A percentile compares a stretch with the other conserved stretches of the same genome.
These are phyloP conservation scores for Beaufortia kweichowensis DNA, from an alignment of 2,113 vertebrate genomes.

Conservation along the genomic window DNA sequence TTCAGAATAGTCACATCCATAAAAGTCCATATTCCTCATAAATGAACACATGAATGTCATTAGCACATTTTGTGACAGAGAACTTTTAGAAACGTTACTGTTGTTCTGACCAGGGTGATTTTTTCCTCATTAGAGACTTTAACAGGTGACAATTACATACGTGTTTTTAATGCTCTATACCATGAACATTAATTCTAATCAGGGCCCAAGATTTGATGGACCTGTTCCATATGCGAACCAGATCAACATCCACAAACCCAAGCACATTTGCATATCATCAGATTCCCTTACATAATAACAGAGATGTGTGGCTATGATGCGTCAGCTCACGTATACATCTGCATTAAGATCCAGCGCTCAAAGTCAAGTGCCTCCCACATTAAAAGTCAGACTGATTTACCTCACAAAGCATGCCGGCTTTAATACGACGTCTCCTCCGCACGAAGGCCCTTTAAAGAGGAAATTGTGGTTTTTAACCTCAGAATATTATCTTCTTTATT, in stretches of 20 bases:
- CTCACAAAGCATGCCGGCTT: conserved; percentile 70
- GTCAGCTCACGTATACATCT: conserved; percentile 74
- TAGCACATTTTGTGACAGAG: no score
- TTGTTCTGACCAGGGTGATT: conserved; percentile 41
- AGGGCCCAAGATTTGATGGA: conserved; percentile 65
- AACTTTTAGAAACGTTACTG: background rate
- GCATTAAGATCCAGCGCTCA: conserved; percentile 69
- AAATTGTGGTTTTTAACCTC: conserved; percentile 79
- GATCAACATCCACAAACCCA: conserved; percentile 52
- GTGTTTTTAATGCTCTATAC: conserved; percentile 65
- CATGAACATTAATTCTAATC: conserved; percentile 67
- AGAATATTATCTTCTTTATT: conserved; percentile 71
- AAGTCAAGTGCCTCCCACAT: conserved; percentile 77
- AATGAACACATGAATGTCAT: no score
- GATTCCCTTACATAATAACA: conserved; percentile 76
- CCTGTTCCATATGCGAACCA: conserved; percentile 76
- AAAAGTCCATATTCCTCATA: no score
- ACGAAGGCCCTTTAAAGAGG: conserved; percentile 71
- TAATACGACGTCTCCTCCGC: conserved; percentile 69
- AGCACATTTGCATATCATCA: conserved; percentile 78
- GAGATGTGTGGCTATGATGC: conserved; percentile 72
- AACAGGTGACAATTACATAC: conserved; percentile 71
- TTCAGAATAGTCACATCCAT: no score
- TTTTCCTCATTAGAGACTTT: conserved; percentile 55
- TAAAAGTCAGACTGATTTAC: conserved; percentile 65